These are phyloP conservation scores for Beaufortia kweichowensis DNA, from an alignment of 2,113 vertebrate genomes.

Conservation along the genomic window DNA sequence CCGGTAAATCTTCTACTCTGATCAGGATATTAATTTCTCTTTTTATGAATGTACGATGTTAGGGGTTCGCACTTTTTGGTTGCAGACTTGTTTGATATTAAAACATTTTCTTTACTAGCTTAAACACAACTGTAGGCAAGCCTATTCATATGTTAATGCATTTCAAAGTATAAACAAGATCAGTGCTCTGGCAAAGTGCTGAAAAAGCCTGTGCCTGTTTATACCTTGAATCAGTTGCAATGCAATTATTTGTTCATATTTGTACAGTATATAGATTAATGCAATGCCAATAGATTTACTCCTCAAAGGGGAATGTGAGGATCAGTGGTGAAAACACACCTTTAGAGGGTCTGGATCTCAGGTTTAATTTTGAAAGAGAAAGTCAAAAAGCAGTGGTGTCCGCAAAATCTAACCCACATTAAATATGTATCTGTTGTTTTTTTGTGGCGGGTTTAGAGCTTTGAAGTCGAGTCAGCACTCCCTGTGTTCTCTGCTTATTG, in stretches of 20 bases:
- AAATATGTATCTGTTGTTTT: not conserved
- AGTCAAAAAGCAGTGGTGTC: not conserved
- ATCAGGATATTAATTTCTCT: not conserved
- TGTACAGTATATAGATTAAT: too few species aligned
- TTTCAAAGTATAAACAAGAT: too few species aligned
- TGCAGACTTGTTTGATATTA: too few species aligned
- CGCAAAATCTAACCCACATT: not conserved
- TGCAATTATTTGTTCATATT: not conserved
- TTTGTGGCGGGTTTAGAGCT: constrained; percentile 72
- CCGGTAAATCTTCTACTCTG: constrained; percentile 71
- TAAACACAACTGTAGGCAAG: too few species aligned
- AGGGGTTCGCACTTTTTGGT: not conserved
- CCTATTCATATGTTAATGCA: too few species aligned
- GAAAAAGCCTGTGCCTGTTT: too few species aligned
- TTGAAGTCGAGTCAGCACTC: constrained; percentile 97
- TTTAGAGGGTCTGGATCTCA: not conserved
- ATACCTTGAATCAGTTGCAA: too few species aligned
- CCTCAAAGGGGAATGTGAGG: not conserved
- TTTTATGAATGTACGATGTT: too few species aligned
- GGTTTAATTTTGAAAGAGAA: not conserved
- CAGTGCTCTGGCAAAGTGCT: too few species aligned
- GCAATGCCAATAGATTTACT: too few species aligned
- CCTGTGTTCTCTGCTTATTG: constrained; percentile 89
- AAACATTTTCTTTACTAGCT: too few species aligned
- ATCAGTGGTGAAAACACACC: not conserved